Evolutionary conservation across 2,888 invertebrate genomes (phyloP).

Genomic region (Heteropelma amictum): DNA sequence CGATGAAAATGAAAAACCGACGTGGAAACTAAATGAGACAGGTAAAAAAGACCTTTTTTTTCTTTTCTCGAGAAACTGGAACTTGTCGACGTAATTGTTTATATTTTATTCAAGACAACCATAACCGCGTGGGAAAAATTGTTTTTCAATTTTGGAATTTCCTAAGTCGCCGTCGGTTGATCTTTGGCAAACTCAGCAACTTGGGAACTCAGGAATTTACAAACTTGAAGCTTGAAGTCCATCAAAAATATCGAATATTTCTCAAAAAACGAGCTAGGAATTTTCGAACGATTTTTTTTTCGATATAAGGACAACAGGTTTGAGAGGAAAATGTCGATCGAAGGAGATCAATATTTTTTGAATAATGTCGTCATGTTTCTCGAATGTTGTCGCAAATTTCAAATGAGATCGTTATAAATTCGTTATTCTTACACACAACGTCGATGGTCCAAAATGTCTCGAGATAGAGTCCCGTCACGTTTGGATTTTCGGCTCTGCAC

Average conservation of each 20-base stretch:
- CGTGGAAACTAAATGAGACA: background rate
- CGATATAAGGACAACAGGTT: too few relatives aligned
- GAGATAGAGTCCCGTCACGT: conserved; percentile 89
- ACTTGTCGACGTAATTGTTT: background rate
- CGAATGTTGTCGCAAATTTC: conserved; percentile 6
- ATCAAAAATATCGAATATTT: too few relatives aligned
- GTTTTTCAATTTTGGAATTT: background rate
- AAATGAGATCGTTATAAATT: conserved; percentile 32
- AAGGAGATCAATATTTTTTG: too few relatives aligned
- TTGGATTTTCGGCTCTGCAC: conserved; percentile 94
- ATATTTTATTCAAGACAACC: background rate
- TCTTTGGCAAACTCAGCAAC: too few relatives aligned
- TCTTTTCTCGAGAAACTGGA: too few relatives aligned
- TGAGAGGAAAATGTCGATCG: too few relatives aligned
- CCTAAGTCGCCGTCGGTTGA: too few relatives aligned
- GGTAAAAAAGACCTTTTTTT: background rate
- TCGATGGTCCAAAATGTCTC: conserved; percentile 93
- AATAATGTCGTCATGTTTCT: too few relatives aligned
- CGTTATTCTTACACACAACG: conserved; percentile 92
- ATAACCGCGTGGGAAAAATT: background rate
- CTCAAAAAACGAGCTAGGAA: too few relatives aligned
- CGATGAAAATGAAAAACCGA: conserved; percentile 74
- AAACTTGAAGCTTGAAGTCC: too few relatives aligned
- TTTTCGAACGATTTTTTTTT: too few relatives aligned
- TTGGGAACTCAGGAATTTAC: too few relatives aligned